Evolutionary conservation across 2,888 invertebrate genomes (phyloP), one percentile per base, ranked within the genome.

Genomic region (Elysia crispata): DNA sequence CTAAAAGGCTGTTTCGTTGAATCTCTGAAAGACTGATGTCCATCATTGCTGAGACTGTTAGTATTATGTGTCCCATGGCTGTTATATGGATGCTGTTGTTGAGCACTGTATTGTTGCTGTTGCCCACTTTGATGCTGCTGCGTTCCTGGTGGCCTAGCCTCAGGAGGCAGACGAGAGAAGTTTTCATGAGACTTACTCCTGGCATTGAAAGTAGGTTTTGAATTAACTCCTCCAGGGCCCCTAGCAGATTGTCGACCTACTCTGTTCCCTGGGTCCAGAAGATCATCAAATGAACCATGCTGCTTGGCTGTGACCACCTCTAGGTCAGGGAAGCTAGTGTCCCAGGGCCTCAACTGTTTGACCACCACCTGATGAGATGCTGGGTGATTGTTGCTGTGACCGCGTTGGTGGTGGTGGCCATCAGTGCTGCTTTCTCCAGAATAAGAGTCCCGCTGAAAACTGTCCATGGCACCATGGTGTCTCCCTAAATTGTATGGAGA

Each of bases 121-220:
- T 1, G 31, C 25, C 8, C 67, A 25, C 60, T 23, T 6, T 66
- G 67, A n/a, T 66, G 31, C 28, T 66, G 67, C 6, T 66, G 67
- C 18, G 25, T 23, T 5, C 20, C 67, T 23, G 67, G 41, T 6
- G 25, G 60, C 15, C 60, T 60, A 25, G 6, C 25, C 25, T 60
- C 25, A 15, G 25, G 60, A 3, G 41, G 60, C 15, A 75, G 28
- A 8, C 57, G 33, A 41, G 69, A 70, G 66, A 80, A 80, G 64
- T 80, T 80, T 33, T 80, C 80, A 23, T 80, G 80, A 31, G 80
- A 80, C n/a, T 80, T 80, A 31, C 80, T 80, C 18, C 80, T 62
- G n/a, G 33, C 49, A 23, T 80, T 80, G 57, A 76, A 80, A 0
- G 70, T 70, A 20, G 23, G 28, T 30, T 33, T 69, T 18, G 31